Percentiles rank a stretch among this genome's conserved stretches.
Evolutionary conservation across 1,140 invertebrate genomes (phyloP).

Genomic region (Drosophila tsacasi): DNA sequence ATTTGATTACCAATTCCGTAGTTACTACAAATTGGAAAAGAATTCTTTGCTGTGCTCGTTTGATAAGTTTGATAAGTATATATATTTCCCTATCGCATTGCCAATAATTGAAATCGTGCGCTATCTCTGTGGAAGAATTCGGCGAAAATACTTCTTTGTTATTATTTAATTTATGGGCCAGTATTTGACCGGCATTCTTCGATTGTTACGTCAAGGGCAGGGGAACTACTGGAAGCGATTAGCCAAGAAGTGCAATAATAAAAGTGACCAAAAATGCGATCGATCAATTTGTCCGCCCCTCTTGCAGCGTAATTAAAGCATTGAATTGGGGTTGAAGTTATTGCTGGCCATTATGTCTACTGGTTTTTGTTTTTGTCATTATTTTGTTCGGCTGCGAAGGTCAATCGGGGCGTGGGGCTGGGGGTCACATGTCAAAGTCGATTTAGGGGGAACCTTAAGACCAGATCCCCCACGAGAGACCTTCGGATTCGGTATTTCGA

Average conservation of each 20-base stretch:
- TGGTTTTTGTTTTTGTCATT: conserved; percentile 22
- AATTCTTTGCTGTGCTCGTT: not conserved
- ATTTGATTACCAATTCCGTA: not conserved
- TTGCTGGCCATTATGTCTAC: conserved; percentile 27
- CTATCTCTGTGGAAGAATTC: conserved; percentile 26
- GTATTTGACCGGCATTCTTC: conserved; percentile 21
- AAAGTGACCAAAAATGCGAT: conserved; percentile 45
- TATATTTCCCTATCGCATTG: conserved; percentile 8
- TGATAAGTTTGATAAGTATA: conserved; percentile 6
- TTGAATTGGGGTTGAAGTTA: conserved; percentile 29
- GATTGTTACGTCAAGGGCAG: not conserved
- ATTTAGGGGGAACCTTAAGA: conserved; percentile 47
- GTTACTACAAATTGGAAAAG: not conserved
- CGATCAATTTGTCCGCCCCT: conserved; percentile 41
- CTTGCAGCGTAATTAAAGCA: conserved; percentile 42
- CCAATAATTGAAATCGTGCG: conserved; percentile 13
- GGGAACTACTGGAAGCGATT: conserved; percentile 16
- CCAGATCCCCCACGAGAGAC: conserved; percentile 53
- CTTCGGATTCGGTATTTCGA: conserved; percentile 24
- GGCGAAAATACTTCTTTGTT: conserved; percentile 11
- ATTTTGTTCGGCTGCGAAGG: conserved; percentile 47
- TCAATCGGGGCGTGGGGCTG: conserved; percentile 31
- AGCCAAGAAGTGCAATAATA: conserved; percentile 32
- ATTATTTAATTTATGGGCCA: conserved; percentile 41
- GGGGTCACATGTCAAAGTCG: conserved; percentile 70